Evolutionary conservation across 2,888 invertebrate species (phyloP).

Genomic region (Charanyca ferruginea): DNA sequence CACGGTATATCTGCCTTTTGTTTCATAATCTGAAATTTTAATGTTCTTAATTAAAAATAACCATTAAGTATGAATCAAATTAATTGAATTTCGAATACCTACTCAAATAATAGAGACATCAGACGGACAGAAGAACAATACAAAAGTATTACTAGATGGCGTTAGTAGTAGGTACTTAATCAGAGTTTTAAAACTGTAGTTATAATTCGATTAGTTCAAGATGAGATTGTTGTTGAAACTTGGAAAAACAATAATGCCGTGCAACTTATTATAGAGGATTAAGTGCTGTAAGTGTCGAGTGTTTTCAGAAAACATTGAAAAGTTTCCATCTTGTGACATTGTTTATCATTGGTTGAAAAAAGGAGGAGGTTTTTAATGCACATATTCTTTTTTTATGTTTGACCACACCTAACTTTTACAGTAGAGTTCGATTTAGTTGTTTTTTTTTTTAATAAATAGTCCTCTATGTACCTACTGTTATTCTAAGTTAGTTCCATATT

Average conservation of each 20-base stretch:
- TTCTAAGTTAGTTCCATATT: too few species aligned
- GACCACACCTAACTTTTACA: too few species aligned
- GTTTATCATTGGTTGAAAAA: neutral
- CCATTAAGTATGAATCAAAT: slow-evolving; percentile 8
- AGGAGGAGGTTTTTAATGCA: too few species aligned
- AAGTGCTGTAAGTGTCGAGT: slow-evolving; percentile 18
- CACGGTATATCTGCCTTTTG: too few species aligned
- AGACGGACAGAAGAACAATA: slow-evolving; percentile 18
- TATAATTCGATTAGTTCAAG: slow-evolving; percentile 43
- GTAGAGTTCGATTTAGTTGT: too few species aligned
- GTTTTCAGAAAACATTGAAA: slow-evolving; percentile 23
- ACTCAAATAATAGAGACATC: neutral
- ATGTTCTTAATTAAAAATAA: slow-evolving; percentile 18
- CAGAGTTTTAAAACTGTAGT: slow-evolving; percentile 31
- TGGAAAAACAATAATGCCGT: slow-evolving; percentile 8
- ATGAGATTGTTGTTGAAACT: slow-evolving; percentile 16
- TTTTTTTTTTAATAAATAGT: too few species aligned
- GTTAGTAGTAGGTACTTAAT: slow-evolving; percentile 25
- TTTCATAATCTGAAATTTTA: too few species aligned
- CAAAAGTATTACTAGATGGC: neutral
- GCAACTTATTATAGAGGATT: slow-evolving; percentile 10
- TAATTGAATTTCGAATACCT: slow-evolving; percentile 24
- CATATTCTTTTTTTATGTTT: too few species aligned
- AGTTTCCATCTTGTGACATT: neutral
- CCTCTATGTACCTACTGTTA: too few species aligned